Base-by-base conservation (phyloP, 2,888 invertebrate species). In the Azorinus chamasolen region DNA sequence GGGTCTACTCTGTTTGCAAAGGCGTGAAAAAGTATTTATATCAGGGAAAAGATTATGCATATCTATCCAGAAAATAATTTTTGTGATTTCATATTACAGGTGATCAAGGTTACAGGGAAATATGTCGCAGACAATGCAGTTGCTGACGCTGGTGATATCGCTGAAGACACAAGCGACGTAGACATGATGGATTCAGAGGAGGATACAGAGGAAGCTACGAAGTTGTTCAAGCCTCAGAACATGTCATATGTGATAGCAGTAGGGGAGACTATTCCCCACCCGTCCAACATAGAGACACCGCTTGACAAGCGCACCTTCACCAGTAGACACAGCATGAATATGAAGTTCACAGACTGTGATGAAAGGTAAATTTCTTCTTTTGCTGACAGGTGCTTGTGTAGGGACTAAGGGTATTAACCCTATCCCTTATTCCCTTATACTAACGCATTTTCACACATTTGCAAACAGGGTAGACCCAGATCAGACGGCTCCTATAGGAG, bases 261-360 rank as follows among this genome's bases (percentile, higher is more conserved):
- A 1, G 97, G 96, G 14, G 95, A 96, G 80, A 96, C 97, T 0
- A 96, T 97, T 79, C 96, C 97, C 5, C 97, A 97, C 93, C 97
- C 98, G 0, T 96, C 97, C 18, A 97, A 98, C 89, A 97, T 98
- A 85, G 98, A 98, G 93, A 95, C 96, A 84, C 97, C 97, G 0
- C 93, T 98, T 83, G 97, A 97, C 83, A 95, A 95, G 87, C 96
- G 96, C 90, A 97, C 98, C 0, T 98, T 98, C 94, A 94, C 98
- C 71, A 97, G 97, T 20, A 96, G 97, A 91, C 98, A 98, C 93
- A 96, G 95, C 88, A 94, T 98, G 91, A 97, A 97, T 92, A 98
- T 98, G 98, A 97, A 97, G 92, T 98, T 98, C 91, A 97, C 97
- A 24, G 97, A 97, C 92, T 97, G 96, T 73, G 98, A 98, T 93